Evolutionary conservation across 2,797 vertebrate genomes (phyloP).

Genomic region (Coendou prehensilis): DNA sequence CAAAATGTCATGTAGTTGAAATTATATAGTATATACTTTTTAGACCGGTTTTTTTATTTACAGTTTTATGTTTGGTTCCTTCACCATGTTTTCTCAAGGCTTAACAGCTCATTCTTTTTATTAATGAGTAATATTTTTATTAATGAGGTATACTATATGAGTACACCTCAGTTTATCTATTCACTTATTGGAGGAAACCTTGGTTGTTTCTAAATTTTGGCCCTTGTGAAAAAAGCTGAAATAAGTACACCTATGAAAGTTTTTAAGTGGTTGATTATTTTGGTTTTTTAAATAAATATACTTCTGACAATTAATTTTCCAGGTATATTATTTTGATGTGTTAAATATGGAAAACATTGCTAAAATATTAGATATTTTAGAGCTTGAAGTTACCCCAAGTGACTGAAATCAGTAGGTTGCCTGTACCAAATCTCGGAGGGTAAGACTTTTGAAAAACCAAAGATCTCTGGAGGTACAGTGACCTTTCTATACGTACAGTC

Average conservation of each 20-base stretch:
- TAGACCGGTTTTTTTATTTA: background rate
- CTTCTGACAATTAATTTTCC: conserved; percentile 34
- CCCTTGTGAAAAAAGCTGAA: background rate
- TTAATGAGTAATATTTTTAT: background rate
- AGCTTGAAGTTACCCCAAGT: background rate
- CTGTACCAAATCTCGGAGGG: background rate
- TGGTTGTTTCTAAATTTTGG: background rate
- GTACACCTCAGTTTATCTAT: background rate
- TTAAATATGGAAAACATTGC: background rate
- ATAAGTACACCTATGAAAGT: background rate
- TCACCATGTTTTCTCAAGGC: background rate
- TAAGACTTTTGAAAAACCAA: background rate
- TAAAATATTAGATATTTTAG: conserved; percentile 32
- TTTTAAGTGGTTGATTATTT: conserved; percentile 1
- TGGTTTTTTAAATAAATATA: background rate
- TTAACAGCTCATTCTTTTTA: background rate
- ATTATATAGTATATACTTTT: background rate
- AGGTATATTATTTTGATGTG: background rate
- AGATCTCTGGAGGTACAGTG: background rate
- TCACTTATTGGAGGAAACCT: background rate
- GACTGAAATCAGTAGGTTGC: background rate
- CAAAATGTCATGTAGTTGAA: conserved; percentile 32
- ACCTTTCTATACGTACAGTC: background rate
- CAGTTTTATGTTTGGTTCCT: background rate
- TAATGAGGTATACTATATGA: background rate